Base-by-base conservation (phyloP, 2,797 vertebrate species). In the Garrulus glandarius region DNA sequence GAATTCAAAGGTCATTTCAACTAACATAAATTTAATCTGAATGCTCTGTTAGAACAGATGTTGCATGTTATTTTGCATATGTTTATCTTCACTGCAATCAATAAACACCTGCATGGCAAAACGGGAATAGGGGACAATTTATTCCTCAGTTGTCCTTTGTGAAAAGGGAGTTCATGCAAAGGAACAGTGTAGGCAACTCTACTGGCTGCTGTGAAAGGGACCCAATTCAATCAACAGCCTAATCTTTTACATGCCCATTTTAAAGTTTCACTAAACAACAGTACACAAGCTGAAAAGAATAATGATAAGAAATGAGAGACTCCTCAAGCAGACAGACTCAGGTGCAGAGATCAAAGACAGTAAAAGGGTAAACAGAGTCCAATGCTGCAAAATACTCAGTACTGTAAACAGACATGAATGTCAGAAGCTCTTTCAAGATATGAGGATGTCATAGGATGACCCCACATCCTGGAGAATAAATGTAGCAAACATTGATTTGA, bases 341-440 rank as follows among this genome's bases (percentile, higher is more conserved):
- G 63, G 61, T 47, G 55, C 52, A 80, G 49, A 85, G 55, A 84
- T 63, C 59, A 89, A 77, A 84, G 26, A 67, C 1, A 22, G 21
- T 56, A 61, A 75, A 86, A 82, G 10, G 14, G 13, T 49, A 64
- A 71, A 63, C 39, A 77, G 61, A 65, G 20, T 68, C 87, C 34
- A 92, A 0, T 18, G 15, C 18, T 88, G 60, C 18, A 86, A 94
- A 88, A 81, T 30, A 65, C 14, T 50, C 29, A 63, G 26, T 44
- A 44, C 18, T 13, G 8, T 74, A 53, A 95, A 59, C 32, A 47
- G 13, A 44, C 3, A 18, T 11, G 57, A 78, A 71, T 17, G 32
- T 78, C 46, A 78, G 65, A 59, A 86, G 41, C 74, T 47, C n/a
- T 63, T 84, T 50, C 50, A 87, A 89, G 47, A 61, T 78, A 22